phyloP scores from a whole-genome alignment of 1,140 invertebrate genomes.

The Glossosoma conforme region DNA sequence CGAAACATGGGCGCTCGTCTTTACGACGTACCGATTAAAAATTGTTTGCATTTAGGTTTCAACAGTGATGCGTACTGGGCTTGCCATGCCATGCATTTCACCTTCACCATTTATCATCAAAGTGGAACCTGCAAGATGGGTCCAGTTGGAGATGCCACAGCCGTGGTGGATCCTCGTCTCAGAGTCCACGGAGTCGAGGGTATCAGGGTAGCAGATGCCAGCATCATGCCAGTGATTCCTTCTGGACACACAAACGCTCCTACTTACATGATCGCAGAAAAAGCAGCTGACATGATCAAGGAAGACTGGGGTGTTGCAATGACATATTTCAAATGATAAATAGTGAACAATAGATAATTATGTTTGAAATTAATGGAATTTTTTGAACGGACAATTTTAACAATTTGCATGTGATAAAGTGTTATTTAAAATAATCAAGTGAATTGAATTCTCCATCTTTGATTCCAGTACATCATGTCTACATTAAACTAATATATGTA shows the following conservation, averaged over 20 bases:
- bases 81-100: constrained; percentile 63
- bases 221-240: constrained; percentile 62
- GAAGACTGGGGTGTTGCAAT: constrained; percentile 45
- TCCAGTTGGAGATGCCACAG: constrained; percentile 54
- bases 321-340: not conserved
- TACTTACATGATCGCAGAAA: constrained; percentile 59
- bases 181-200: constrained; percentile 62
- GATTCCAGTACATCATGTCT: too few relatives aligned
- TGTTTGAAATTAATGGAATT: not conserved
- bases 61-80: constrained; percentile 68
- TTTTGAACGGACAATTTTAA: too few relatives aligned
- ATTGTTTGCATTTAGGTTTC: constrained; percentile 58
- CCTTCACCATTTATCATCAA: constrained; percentile 72
- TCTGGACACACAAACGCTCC: constrained; percentile 59
- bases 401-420: too few relatives aligned
- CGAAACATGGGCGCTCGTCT: constrained; percentile 55
- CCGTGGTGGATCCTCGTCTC: constrained; percentile 68
- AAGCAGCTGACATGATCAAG: constrained; percentile 57
- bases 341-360: not conserved
- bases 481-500: too few relatives aligned
- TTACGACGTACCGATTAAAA: constrained; percentile 56
- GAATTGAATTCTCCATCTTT: too few relatives aligned
- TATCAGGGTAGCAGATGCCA: constrained; percentile 72
- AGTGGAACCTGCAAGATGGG: constrained; percentile 86
- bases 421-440: too few relatives aligned